Evolutionary conservation across 2,113 vertebrate species (phyloP).

Genomic region (Tretioscincus oriximinensis): DNA sequence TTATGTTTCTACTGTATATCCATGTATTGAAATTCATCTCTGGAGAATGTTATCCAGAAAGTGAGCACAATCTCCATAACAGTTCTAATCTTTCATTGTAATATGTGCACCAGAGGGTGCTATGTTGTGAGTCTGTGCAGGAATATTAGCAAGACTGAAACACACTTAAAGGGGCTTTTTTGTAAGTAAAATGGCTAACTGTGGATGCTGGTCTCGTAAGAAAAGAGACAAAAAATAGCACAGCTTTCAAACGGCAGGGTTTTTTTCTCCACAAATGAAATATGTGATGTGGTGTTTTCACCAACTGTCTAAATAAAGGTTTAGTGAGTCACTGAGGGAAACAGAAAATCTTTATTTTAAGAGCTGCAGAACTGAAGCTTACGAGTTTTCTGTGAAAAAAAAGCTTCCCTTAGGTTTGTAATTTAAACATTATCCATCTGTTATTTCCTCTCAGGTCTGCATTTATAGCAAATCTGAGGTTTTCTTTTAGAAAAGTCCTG

Average conservation of each 20-base stretch:
- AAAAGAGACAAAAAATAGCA: conserved; percentile 59
- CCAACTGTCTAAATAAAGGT: conserved; percentile 82
- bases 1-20: conserved; percentile 51
- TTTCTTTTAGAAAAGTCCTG: conserved; percentile 48
- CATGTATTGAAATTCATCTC: conserved; percentile 57
- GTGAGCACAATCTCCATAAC: conserved; percentile 38
- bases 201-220: conserved; percentile 56
- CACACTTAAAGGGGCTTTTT: conserved; percentile 43
- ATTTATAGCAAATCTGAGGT: conserved; percentile 70
- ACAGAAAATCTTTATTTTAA: conserved; percentile 78
- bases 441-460: conserved; percentile 60
- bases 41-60: conserved; percentile 58
- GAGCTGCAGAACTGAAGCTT: conserved; percentile 69
- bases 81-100: conserved; percentile 50
- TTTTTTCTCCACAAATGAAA: conserved; percentile 63
- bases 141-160: conserved; percentile 45
- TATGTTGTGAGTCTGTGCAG: conserved; percentile 54
- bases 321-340: conserved; percentile 78
- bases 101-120: conserved; percentile 68
- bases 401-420: conserved; percentile 74
- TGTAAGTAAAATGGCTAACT: conserved; percentile 50
- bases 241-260: conserved; percentile 52
- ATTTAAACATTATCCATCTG: conserved; percentile 75
- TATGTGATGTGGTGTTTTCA: conserved; percentile 76
- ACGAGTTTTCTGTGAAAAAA: conserved; percentile 65